Evolutionary conservation across 2,797 vertebrate species (phyloP).

Genomic region (Australoheros facetus): DNA sequence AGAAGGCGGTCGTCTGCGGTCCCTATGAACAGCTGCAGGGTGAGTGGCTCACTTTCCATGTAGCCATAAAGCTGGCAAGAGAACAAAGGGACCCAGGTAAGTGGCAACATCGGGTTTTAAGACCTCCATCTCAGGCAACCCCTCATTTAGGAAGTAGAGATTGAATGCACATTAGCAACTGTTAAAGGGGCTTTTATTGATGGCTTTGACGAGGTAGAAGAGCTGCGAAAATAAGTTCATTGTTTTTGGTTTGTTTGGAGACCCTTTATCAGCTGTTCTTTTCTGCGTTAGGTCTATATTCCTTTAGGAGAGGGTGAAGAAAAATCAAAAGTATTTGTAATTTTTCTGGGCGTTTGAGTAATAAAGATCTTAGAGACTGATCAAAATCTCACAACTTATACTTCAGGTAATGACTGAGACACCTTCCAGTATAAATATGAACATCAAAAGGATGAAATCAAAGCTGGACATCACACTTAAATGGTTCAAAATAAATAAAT

Average conservation of each 20-base stretch:
- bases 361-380: slow-evolving; percentile 33
- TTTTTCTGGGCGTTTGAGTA: slow-evolving; percentile 24
- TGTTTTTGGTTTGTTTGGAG: slow-evolving; percentile 54
- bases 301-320: slow-evolving; percentile 25
- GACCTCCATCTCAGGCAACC: slow-evolving; percentile 66
- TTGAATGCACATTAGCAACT: slow-evolving; percentile 70
- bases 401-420: neutral
- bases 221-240: slow-evolving; percentile 27
- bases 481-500: neutral
- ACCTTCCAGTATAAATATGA: neutral
- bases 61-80: slow-evolving; percentile 95
- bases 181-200: slow-evolving; percentile 64
- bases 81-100: slow-evolving; percentile 84
- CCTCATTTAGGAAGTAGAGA: slow-evolving; percentile 72
- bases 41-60: slow-evolving; percentile 96
- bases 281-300: slow-evolving; percentile 34
- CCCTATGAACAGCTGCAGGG: slow-evolving; percentile 98
- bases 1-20: slow-evolving; percentile 98
- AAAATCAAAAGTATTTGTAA: slow-evolving; percentile 30
- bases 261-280: slow-evolving; percentile 39
- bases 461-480: neutral
- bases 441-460: neutral
- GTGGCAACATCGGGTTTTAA: slow-evolving; percentile 68
- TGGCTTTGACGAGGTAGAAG: slow-evolving; percentile 34
- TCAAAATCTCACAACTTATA: slow-evolving; percentile 56